These are phyloP conservation scores for Neuroterus valhalla DNA, from an alignment of 1,140 invertebrate species.

Conservation along the genomic window DNA sequence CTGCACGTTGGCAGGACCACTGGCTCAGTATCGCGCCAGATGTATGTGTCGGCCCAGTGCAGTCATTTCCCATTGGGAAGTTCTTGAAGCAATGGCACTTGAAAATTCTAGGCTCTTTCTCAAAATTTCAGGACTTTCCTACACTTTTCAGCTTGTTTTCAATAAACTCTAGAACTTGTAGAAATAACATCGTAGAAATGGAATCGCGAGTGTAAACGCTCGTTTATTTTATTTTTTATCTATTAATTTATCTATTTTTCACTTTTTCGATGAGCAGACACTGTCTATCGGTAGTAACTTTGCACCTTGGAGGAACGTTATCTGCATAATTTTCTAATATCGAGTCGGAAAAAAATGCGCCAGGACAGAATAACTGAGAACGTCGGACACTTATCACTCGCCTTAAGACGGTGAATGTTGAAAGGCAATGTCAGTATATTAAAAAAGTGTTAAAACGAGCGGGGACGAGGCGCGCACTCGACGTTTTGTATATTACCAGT, in stretches of 20 bases:
- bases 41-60: too few relatives aligned
- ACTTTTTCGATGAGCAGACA: conserved; percentile 14
- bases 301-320: conserved; percentile 41
- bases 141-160: too few relatives aligned
- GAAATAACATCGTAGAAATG: background rate
- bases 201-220: conserved; percentile 3
- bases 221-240: conserved; percentile 21
- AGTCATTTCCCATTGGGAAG: too few relatives aligned
- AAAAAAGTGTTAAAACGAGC: conserved; percentile 56
- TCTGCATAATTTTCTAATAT: conserved; percentile 60
- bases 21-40: too few relatives aligned
- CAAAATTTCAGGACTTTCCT: too few relatives aligned
- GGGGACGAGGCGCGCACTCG: conserved; percentile 45
- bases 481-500: conserved; percentile 47
- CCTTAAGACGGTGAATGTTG: conserved; percentile 49
- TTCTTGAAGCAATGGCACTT: too few relatives aligned
- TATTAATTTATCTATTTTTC: background rate
- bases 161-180: too few relatives aligned
- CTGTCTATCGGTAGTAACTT: conserved; percentile 49
- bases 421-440: conserved; percentile 57
- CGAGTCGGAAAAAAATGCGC: conserved; percentile 43
- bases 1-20: too few relatives aligned
- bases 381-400: conserved; percentile 58
- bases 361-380: conserved; percentile 36
- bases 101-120: too few relatives aligned